Evolutionary conservation across 2,888 invertebrate genomes (phyloP), one percentile per base, ranked within the genome.

Genomic region (Nemoura dubitans): DNA sequence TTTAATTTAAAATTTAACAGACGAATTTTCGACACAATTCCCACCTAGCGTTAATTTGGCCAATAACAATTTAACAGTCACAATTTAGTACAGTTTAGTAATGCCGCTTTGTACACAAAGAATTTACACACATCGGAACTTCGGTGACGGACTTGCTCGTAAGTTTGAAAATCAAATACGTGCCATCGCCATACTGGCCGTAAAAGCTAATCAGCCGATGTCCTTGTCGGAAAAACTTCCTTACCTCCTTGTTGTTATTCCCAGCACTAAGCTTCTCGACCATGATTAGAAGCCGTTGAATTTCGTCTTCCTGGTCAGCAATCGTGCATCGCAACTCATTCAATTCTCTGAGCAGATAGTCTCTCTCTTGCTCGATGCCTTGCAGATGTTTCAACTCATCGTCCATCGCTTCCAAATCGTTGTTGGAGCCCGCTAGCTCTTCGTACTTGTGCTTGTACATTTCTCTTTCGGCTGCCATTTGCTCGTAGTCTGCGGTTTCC

Each of bases 321-420:
- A 90, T 76, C 16, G 88, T 84, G 86, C 89, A 90, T 36, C 85
- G 42, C 81, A 85, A 36, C 25, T 86, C 84, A 16, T 30, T 80
- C 30, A 83, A 26, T 14, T 83, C n/a, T 6, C 86, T 21, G 25
- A 77, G 25, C 78, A 86, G 26, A 42, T 26, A 43, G 29, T 86
- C 86, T 43, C 86, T n/a, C 80, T 86, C 86, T 29, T 84, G 36
- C 25, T 83, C 76, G n/a, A 84, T 21, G 16, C 29, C 84, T 26
- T 28, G 6, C 84, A 84, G 0, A 91, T 90, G 85, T 89, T 93
- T 92, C 6, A 94, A 90, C 86, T 93, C 92, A 25, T 92, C 92
- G 89, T 93, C 93, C 16, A 93, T 94, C 82, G 91, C 92, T 76
- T 94, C 93, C 0, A 95, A 89, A 89, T 94, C 93, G 0, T 90